These are phyloP conservation scores for Dunckerocampus dactyliophorus DNA, from an alignment of 2,113 vertebrate species.

Conservation along the genomic window DNA sequence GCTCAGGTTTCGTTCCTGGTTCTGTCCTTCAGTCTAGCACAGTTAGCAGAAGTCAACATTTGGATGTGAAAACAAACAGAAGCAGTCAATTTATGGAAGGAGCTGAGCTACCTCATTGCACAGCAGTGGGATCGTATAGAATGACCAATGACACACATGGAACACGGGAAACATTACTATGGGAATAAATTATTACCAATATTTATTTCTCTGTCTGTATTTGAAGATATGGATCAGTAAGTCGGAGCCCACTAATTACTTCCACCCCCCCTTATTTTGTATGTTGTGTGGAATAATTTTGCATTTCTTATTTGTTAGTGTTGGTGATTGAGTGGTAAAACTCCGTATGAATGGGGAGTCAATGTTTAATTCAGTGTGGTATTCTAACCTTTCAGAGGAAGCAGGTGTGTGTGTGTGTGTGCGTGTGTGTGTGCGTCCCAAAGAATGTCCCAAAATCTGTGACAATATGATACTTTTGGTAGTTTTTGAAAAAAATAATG, in stretches of 20 bases:
- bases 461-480: not conserved
- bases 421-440: not conserved
- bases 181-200: not conserved
- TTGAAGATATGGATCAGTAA: not conserved
- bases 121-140: not conserved
- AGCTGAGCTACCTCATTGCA: not conserved
- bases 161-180: not conserved
- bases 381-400: constrained; percentile 9
- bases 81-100: not conserved
- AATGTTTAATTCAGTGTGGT: constrained; percentile 30
- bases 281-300: constrained; percentile 10
- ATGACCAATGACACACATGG: not conserved
- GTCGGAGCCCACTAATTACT: constrained; percentile 20
- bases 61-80: not conserved
- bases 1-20: constrained; percentile 3
- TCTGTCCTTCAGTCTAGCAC: not conserved
- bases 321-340: constrained; percentile 28
- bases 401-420: not conserved
- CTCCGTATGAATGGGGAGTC: constrained; percentile 17
- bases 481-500: too few species aligned
- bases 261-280: not conserved
- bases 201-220: not conserved
- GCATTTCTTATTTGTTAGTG: constrained; percentile 30
- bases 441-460: not conserved
- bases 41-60: constrained; percentile 10